Evolutionary conservation across 2,113 vertebrate genomes (phyloP).

Genomic region (Menidia beryllina): DNA sequence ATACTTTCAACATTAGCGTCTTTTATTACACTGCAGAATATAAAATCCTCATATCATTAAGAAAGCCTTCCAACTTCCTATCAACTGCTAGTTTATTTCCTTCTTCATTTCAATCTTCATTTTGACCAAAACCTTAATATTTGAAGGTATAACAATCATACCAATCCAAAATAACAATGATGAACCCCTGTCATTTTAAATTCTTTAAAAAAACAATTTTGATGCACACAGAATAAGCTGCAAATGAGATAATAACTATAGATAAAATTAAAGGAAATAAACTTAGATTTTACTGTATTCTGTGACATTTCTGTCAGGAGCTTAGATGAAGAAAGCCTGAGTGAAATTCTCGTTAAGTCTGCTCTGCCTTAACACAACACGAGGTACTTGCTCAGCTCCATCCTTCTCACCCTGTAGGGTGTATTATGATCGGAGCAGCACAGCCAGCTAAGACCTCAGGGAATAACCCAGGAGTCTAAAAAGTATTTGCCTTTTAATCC

Average conservation of each 20-base stretch:
- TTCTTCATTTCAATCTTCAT: neutral
- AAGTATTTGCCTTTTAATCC: conserved; percentile 44
- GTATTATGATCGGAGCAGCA: conserved; percentile 62
- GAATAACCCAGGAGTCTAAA: conserved; percentile 52
- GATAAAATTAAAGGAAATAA: no score
- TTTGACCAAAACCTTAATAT: neutral
- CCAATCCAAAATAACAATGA: no score
- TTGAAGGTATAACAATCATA: no score
- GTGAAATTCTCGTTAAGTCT: conserved; percentile 24
- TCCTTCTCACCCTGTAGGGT: conserved; percentile 51
- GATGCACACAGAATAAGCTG: no score
- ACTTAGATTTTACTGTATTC: no score
- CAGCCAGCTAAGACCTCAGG: conserved; percentile 58
- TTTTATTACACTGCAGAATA: conserved; percentile 6
- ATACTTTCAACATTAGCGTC: conserved; percentile 4
- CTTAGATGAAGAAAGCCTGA: conserved; percentile 23
- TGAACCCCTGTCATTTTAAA: no score
- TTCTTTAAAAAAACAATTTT: no score
- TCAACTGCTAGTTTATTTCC: conserved; percentile 13
- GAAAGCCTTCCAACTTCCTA: conserved; percentile 3
- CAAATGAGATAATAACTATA: no score
- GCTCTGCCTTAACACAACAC: conserved; percentile 30
- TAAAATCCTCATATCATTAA: conserved; percentile 8
- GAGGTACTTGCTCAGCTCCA: conserved; percentile 35
- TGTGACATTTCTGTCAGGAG: conserved; percentile 8